phyloP scores from a whole-genome alignment of 2,888 invertebrate genomes.

The Eupithecia dodoneata region DNA sequence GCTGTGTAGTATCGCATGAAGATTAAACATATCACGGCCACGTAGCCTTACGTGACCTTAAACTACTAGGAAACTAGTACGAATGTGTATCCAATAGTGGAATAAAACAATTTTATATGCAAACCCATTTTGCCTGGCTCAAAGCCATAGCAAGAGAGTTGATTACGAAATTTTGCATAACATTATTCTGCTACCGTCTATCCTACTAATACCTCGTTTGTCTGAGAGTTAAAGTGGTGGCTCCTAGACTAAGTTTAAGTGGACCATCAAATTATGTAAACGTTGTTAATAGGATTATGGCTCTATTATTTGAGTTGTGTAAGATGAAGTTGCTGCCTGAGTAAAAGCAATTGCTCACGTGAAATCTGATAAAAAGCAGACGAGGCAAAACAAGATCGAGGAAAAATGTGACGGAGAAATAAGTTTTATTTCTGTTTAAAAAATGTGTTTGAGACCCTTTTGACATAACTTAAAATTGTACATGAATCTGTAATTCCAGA shows the following conservation, averaged over 20 bases:
- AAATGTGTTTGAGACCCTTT: too few relatives aligned
- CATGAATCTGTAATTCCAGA: too few relatives aligned
- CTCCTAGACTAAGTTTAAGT: conserved; percentile 35
- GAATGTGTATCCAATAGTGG: not conserved
- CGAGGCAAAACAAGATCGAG: too few relatives aligned
- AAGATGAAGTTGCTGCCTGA: not conserved
- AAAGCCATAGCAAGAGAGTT: conserved; percentile 43
- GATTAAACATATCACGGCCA: not conserved
- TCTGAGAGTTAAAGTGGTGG: conserved; percentile 35
- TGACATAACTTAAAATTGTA: too few relatives aligned
- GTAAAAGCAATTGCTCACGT: not conserved
- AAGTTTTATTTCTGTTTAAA: too few relatives aligned
- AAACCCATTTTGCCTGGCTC: conserved; percentile 40
- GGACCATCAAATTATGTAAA: conserved; percentile 31
- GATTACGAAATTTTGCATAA: conserved; percentile 45
- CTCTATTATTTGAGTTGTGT: not conserved
- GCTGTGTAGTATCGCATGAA: too few relatives aligned
- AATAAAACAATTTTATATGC: conserved; percentile 26
- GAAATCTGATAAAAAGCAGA: too few relatives aligned
- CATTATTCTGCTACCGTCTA: conserved; percentile 40
- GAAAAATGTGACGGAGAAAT: too few relatives aligned
- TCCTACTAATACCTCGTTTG: conserved; percentile 39
- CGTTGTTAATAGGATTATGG: conserved; percentile 25
- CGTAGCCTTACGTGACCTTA: not conserved
- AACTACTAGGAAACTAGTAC: not conserved